phyloP scores from a whole-genome alignment of 2,888 invertebrate genomes.

The Drosophila borborema region DNA sequence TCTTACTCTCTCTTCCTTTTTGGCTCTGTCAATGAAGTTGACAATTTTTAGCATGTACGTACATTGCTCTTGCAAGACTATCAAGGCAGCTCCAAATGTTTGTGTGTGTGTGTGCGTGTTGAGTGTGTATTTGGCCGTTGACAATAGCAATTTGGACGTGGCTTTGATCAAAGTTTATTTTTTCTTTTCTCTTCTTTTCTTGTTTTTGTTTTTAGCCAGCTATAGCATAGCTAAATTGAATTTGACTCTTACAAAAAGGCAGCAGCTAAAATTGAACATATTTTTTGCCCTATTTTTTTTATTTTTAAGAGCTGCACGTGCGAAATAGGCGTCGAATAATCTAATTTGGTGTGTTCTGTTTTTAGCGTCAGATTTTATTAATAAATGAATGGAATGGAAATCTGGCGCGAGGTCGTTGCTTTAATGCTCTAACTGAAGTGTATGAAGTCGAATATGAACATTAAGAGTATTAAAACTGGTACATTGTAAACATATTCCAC shows the following conservation, averaged over 20 bases:
- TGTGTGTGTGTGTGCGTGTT: slow-evolving; percentile 11
- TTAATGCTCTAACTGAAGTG: not conserved
- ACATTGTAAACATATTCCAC: too few species aligned
- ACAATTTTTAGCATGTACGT: slow-evolving; percentile 53
- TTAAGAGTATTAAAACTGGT: not conserved
- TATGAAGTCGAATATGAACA: not conserved
- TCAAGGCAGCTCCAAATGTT: not conserved
- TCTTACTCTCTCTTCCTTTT: slow-evolving; percentile 15
- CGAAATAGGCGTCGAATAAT: slow-evolving; percentile 21
- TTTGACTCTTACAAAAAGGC: slow-evolving; percentile 55
- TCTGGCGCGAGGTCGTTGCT: not conserved
- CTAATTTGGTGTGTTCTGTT: slow-evolving; percentile 15
- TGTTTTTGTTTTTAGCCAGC: slow-evolving; percentile 5
- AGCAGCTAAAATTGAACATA: slow-evolving; percentile 16
- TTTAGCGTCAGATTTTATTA: slow-evolving; percentile 7
- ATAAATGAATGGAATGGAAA: not conserved
- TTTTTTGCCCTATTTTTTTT: not conserved
- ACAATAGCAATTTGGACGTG: slow-evolving; percentile 70
- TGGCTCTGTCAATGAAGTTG: slow-evolving; percentile 33
- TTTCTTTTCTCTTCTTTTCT: slow-evolving; percentile 29
- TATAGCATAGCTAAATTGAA: slow-evolving; percentile 66
- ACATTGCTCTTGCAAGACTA: slow-evolving; percentile 55
- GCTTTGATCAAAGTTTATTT: slow-evolving; percentile 73
- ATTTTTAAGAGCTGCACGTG: slow-evolving; percentile 41
- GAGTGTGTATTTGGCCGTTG: slow-evolving; percentile 41